Evolutionary conservation across 1,140 invertebrate species (phyloP), one percentile per base, ranked within the genome.

Genomic region (Drosophila ohnishii): DNA sequence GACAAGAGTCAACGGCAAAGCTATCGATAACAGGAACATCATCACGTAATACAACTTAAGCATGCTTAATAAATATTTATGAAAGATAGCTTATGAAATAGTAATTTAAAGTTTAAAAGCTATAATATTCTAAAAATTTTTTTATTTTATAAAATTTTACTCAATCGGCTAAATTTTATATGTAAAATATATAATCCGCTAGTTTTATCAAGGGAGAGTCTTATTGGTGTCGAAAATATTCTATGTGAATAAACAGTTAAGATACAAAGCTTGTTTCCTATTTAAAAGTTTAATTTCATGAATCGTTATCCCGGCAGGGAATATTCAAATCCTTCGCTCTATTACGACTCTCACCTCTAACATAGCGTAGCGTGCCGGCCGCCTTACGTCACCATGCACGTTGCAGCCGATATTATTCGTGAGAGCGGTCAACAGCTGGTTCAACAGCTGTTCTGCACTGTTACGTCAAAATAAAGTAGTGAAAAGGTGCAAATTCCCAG

Each of bases 391-490:
- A 53, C n/a, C 45, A 7, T 6, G 65, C 64, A 71, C 65, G 64
- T 73, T 39, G 44, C 72, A 57, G 32, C 51, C 51, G 51, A 55
- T 55, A 55, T 35, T 22, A 37, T 37, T 55, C 51, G 51, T 37
- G 51, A 55, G 19, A 55, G 34, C 19, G 13, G 60, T 53, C 39
- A 56, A 42, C 73, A 75, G 73, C 73, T 75, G 74, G 25, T 25
- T n/a, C 35, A 39, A 53, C 83, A 87, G 83, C 84, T 87, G 76
- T 62, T 79, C 55, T 55, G 55, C 76, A 65, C 48, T 80, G 78
- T 87, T 87, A 87, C 83, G 83, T 87, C 75, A 87, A 87, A 86
- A 87, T 65, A 87, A 77, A 73, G 45, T 70, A 53, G 57, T 77
- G 57, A 57, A 62, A 80, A 57, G 72, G 59, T 65, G 40, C 74